Conservation (phyloP, 2,113 vertebrate genomes). For the Chloropsis cyanopogon region DNA sequence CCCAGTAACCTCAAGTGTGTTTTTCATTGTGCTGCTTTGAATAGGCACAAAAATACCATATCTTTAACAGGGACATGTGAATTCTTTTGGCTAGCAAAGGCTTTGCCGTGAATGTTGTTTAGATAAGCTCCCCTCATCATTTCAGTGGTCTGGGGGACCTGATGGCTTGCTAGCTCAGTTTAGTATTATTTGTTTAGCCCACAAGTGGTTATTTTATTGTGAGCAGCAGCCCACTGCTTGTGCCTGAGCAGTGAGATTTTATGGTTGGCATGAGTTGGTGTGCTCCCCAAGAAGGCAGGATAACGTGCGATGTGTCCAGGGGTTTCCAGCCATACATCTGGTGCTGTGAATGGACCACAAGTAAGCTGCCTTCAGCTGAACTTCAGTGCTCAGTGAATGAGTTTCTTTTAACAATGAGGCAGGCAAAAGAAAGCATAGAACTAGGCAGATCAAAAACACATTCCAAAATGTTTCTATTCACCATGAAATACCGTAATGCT, state of each 20-base stretch:
- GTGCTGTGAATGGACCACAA: no score
- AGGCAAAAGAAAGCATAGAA: not conserved
- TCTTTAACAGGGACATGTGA: fast-evolving
- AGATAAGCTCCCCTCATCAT: not conserved
- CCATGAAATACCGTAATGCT: not conserved
- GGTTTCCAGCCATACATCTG: not conserved
- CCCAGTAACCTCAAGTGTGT: not conserved
- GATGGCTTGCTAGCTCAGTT: not conserved
- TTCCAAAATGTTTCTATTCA: not conserved
- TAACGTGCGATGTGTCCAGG: fast-evolving
- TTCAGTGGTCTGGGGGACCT: not conserved
- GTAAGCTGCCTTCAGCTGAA: not conserved
- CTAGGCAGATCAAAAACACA: not conserved
- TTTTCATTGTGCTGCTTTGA: not conserved
- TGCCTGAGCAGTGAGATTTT: not conserved
- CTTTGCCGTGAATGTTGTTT: not conserved
- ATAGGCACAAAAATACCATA: not conserved
- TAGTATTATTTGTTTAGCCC: not conserved
- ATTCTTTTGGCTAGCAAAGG: not conserved
- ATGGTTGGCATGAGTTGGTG: not conserved
- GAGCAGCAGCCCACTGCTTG: not conserved
- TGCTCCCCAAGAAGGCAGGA: not conserved
- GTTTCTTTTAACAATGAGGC: not conserved
- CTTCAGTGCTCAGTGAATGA: not conserved
- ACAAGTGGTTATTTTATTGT: not conserved